These are phyloP conservation scores for Marmota monax DNA, from an alignment of 2,113 vertebrate species.

Conservation along the genomic window DNA sequence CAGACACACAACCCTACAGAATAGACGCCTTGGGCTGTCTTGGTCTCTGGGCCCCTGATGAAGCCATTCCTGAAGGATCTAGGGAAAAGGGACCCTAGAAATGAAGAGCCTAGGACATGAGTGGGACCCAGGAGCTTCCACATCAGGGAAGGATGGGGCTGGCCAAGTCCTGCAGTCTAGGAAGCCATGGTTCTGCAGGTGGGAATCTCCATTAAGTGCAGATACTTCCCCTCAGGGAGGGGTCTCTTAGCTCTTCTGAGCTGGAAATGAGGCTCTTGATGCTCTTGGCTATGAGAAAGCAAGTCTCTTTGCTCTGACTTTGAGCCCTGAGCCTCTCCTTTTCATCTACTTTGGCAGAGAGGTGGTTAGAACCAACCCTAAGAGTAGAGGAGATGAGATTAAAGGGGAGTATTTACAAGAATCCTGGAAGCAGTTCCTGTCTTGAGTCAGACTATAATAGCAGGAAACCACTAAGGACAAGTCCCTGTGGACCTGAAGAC, in stretches of 20 bases:
- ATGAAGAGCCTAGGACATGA: not conserved
- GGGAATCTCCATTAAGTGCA: not conserved
- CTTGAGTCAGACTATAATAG: not conserved
- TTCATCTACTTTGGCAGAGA: not conserved
- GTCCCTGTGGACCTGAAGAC: not conserved
- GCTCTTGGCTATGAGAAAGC: not conserved
- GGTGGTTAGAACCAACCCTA: not conserved
- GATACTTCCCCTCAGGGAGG: not conserved
- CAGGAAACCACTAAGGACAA: not conserved
- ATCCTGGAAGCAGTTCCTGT: not conserved
- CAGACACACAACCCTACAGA: not conserved
- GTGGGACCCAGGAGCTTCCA: not conserved
- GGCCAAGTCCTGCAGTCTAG: not conserved
- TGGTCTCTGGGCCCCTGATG: not conserved
- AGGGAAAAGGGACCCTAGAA: not conserved
- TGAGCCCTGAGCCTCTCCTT: not conserved
- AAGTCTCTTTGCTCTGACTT: not conserved
- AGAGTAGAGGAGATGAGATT: not conserved
- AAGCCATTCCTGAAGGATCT: not conserved
- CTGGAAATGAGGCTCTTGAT: not conserved
- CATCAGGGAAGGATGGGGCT: not conserved
- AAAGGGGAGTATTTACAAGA: not conserved
- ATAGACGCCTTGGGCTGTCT: not conserved
- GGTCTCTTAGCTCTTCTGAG: not conserved
- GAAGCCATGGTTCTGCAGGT: not conserved